A percentile compares a stretch with the other conserved stretches of the same genome.
Conservation (phyloP, 2,113 vertebrate genomes). For the Aspiorhynchus laticeps region DNA sequence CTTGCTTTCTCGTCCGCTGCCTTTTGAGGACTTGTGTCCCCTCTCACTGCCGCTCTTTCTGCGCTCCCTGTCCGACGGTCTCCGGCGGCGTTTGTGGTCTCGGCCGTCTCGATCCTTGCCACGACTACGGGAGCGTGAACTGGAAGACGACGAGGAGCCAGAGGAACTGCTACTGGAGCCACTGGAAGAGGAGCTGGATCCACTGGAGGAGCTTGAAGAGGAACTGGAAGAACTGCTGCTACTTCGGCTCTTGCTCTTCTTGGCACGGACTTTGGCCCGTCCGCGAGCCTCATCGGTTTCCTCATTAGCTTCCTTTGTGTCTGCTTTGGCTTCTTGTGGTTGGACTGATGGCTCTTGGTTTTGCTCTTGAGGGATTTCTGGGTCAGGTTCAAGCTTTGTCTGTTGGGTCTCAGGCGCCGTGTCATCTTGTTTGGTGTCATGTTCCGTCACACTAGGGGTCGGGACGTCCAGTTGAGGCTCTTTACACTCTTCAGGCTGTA, state of each 20-base stretch:
- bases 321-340: neutral
- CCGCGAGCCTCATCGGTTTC: constrained; percentile 70
- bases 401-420: neutral
- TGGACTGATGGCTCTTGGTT: constrained; percentile 6
- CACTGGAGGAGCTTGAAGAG: constrained; percentile 82
- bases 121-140: constrained; percentile 83
- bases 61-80: constrained; percentile 75
- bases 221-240: constrained; percentile 81
- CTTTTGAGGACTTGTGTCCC: constrained; percentile 86
- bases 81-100: constrained; percentile 84
- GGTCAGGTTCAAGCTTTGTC: neutral
- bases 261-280: constrained; percentile 78
- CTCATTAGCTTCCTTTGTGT: constrained; percentile 58
- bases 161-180: constrained; percentile 80
- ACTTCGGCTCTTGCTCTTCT: constrained; percentile 77
- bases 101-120: constrained; percentile 81
- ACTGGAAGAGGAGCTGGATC: constrained; percentile 85
- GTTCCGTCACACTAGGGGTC: neutral
- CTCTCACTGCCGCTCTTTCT: constrained; percentile 84
- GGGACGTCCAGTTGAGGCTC: constrained; percentile 20
- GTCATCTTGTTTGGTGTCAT: neutral
- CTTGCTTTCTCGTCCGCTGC: constrained; percentile 84
- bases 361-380: neutral
- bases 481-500: neutral
- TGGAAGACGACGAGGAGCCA: constrained; percentile 84